These are phyloP conservation scores for Bombus ignitus DNA, from an alignment of 1,140 invertebrate genomes.

Conservation along the genomic window DNA sequence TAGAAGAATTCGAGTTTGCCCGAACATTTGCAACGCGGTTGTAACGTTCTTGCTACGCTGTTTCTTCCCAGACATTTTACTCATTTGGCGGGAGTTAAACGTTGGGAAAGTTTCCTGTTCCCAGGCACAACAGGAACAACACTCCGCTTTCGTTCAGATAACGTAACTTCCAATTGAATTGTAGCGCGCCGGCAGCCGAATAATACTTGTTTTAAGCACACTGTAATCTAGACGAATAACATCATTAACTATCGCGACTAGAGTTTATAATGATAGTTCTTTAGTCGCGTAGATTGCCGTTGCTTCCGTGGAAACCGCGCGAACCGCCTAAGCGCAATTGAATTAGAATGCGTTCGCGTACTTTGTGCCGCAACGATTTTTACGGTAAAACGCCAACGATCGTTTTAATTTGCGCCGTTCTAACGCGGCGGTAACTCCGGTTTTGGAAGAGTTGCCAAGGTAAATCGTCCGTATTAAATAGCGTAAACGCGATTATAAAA, in stretches of 20 bases:
- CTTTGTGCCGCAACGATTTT: neutral
- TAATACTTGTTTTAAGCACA: neutral
- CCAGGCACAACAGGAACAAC: neutral
- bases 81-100: neutral
- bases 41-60: no score
- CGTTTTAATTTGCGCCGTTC: no score
- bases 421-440: no score
- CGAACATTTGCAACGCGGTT: no score
- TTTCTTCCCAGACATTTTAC: no score
- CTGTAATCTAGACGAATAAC: conserved; percentile 3
- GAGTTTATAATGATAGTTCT: neutral
- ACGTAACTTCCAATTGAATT: neutral
- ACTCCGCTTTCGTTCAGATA: no score
- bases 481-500: neutral
- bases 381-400: neutral
- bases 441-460: no score
- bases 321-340: neutral
- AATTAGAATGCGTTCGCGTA: neutral
- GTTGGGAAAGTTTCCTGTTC: neutral
- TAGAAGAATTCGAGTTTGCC: no score
- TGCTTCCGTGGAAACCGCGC: neutral
- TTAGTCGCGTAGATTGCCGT: neutral
- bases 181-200: neutral
- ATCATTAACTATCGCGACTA: neutral
- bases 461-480: neutral